phyloP scores from a whole-genome alignment of 1,140 invertebrate genomes.

The Listronotus oregonensis region DNA sequence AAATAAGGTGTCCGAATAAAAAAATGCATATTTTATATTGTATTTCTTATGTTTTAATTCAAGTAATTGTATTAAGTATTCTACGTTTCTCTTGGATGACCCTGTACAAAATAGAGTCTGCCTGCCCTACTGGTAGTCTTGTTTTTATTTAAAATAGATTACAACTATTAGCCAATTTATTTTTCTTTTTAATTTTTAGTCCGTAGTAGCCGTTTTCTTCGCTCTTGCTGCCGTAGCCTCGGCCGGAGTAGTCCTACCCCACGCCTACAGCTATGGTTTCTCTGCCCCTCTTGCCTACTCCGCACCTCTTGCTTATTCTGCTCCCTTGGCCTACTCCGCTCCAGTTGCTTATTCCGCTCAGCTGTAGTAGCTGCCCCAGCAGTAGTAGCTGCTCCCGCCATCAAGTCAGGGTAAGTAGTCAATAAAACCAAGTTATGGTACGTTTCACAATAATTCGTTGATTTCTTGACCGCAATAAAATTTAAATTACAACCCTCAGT shows the following conservation, averaged over 20 bases:
- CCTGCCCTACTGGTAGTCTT: no score
- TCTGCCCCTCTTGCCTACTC: slow-evolving; percentile 31
- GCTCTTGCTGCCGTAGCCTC: slow-evolving; percentile 44
- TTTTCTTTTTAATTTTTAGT: slow-evolving; percentile 35
- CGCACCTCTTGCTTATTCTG: slow-evolving; percentile 31
- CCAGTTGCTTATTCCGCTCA: slow-evolving; percentile 32
- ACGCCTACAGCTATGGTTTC: slow-evolving; percentile 30
- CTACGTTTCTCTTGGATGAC: no score
- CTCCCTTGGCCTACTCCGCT: slow-evolving; percentile 33
- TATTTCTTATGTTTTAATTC: no score
- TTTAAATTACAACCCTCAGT: no score
- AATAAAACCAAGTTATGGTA: no score
- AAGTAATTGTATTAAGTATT: no score
- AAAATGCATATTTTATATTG: no score
- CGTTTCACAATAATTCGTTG: no score
- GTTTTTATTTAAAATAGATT: no score
- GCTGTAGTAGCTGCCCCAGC: slow-evolving; percentile 26
- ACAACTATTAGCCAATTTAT: neutral
- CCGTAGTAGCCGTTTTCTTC: slow-evolving; percentile 44
- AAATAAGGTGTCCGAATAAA: no score
- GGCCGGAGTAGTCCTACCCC: slow-evolving; percentile 32
- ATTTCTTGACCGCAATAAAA: no score
- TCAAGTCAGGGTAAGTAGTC: slow-evolving; percentile 45
- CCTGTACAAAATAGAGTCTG: no score
- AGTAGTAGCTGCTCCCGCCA: slow-evolving; percentile 37